Percentiles rank a stretch among this genome's conserved stretches.
Conservation (phyloP, 1,140 invertebrate genomes). For the Condylostylus longicornis region DNA sequence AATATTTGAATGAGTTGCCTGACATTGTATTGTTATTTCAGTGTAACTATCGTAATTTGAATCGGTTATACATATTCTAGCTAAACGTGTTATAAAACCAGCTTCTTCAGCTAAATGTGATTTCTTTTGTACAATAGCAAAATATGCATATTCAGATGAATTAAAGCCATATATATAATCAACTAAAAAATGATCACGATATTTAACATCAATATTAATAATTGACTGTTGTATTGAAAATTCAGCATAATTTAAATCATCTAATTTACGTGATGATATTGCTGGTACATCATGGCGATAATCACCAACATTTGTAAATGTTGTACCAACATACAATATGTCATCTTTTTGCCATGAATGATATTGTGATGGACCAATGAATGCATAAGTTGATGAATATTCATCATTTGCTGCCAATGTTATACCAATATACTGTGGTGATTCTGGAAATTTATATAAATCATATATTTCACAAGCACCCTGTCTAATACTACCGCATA, state of each 20-base stretch:
- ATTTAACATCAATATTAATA: slow-evolving; percentile 84
- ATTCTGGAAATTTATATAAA: slow-evolving; percentile 60
- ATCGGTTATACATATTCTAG: slow-evolving; percentile 85
- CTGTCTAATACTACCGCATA: slow-evolving; percentile 75
- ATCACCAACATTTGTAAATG: slow-evolving; percentile 81
- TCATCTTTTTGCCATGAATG: slow-evolving; percentile 56
- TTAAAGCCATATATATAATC: slow-evolving; percentile 93
- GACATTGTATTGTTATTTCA: slow-evolving; percentile 82
- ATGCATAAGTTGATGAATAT: slow-evolving; percentile 79
- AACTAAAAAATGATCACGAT: slow-evolving; percentile 85
- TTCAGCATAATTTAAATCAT: slow-evolving; percentile 63
- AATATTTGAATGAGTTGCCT: slow-evolving; percentile 30
- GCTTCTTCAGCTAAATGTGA: slow-evolving; percentile 76
- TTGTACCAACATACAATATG: slow-evolving; percentile 86
- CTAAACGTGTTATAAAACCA: slow-evolving; percentile 78
- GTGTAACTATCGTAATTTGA: slow-evolving; percentile 89
- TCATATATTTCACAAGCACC: slow-evolving; percentile 78
- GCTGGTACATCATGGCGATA: slow-evolving; percentile 89
- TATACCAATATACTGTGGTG: slow-evolving; percentile 54
- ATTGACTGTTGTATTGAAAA: slow-evolving; percentile 75
- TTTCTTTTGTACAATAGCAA: slow-evolving; percentile 86
- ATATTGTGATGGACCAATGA: slow-evolving; percentile 82
- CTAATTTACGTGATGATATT: slow-evolving; percentile 70
- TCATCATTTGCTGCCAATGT: slow-evolving; percentile 85
- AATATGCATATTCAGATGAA: slow-evolving; percentile 86